Base-by-base conservation (phyloP, 2,113 vertebrate genomes). In the Cololabis saira region DNA sequence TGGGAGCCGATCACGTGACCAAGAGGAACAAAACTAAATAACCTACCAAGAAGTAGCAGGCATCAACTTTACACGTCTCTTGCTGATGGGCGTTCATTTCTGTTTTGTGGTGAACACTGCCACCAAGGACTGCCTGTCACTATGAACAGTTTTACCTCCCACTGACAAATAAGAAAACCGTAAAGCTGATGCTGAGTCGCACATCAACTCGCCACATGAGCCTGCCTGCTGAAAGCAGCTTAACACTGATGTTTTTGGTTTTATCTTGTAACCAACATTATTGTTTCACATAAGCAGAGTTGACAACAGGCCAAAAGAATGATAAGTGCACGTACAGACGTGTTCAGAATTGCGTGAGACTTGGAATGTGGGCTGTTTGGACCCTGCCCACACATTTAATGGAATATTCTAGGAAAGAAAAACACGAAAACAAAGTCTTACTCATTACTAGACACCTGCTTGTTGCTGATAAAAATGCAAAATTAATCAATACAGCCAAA, bases 381-480 rank as follows among this genome's bases (percentile, higher is more conserved):
- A 58, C 53, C 3, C 54, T 24, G 1, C 71, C 76, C 74, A 37
- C 49, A 37, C 52, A 3, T 48, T 16, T 49, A 17, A 16, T 71
- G 87, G 63, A 79, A 86, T 81, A 84, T 88, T 83, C 80, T 74
- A 82, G 71, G 57, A 53, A 18, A 15, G 3, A 15, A 13, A 19
- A 24, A 18, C 49, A 44, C 19, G 14, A 49, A 37, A 30, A 22
- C 22, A 15, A 19, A 48, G 53, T 16, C 37, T 44, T 37, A n/a
- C 55, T 12, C 18, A 19, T 6, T 5, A 49, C 37, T 10, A 43
- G 21, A 53, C 71, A 51, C 19, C 64, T 11, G 57, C 27, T 58
- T 21, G 41, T 51, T 33, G 49, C 78, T 54, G 74, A 83, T 81
- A 76, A 86, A 66, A 24, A 7, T n/a, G 21, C 17, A 75, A 65